Evolutionary conservation across 2,113 vertebrate genomes (phyloP).

Genomic region (Panthera tigris): DNA sequence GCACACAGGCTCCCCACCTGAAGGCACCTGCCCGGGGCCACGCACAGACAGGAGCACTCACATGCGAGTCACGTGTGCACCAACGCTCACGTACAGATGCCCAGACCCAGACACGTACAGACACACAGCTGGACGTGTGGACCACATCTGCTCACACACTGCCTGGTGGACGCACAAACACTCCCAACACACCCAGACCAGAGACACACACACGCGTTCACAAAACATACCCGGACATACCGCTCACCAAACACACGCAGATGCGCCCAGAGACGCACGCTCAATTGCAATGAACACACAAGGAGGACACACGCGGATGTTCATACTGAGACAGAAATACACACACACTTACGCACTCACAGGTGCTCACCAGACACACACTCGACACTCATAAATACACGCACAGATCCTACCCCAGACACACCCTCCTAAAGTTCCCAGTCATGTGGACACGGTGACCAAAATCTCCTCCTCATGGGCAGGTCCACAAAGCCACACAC

Average conservation of each 20-base stretch:
- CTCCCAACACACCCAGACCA: not conserved
- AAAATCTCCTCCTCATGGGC: not conserved
- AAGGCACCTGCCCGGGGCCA: not conserved
- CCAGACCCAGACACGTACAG: not conserved
- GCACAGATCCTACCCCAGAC: not conserved
- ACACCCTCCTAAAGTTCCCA: not conserved
- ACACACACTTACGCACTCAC: not conserved
- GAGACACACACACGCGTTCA: not conserved
- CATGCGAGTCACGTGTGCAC: fast-evolving
- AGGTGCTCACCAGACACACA: not conserved
- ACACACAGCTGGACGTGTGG: not conserved
- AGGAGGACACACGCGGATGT: no score
- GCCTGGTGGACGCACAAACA: not conserved
- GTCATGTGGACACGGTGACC: fast-evolving
- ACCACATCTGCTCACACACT: not conserved
- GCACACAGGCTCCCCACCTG: not conserved
- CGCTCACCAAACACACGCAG: not conserved
- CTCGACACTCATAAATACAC: not conserved
- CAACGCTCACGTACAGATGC: not conserved
- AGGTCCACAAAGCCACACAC: not conserved
- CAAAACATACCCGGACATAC: no score
- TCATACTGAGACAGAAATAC: not conserved
- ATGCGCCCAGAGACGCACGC: not conserved
- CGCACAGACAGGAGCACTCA: not conserved
- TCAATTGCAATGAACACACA: not conserved